phyloP scores from a whole-genome alignment of 1,140 invertebrate species.

The Spodoptera litura region DNA sequence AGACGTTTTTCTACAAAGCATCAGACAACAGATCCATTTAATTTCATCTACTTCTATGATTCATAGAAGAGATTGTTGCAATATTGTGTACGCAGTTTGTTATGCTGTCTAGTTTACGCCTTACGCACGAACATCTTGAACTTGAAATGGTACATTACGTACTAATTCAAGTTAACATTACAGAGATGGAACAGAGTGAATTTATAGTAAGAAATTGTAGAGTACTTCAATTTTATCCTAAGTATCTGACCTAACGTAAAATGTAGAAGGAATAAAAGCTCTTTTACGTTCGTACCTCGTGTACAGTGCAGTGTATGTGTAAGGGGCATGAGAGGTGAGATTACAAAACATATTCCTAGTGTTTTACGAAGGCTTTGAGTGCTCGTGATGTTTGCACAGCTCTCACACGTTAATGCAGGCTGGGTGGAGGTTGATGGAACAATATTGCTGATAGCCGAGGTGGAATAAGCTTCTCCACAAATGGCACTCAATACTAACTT shows the following conservation, averaged over 20 bases:
- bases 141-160: not conserved
- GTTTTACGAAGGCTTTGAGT: slow-evolving; percentile 25
- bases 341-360: slow-evolving; percentile 35
- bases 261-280: not conserved
- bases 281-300: not conserved
- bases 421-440: slow-evolving; percentile 30
- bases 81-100: no score
- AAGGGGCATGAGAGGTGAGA: not conserved
- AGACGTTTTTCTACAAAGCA: not conserved
- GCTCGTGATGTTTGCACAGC: slow-evolving; percentile 35
- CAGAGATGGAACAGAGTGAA: not conserved
- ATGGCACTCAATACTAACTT: not conserved
- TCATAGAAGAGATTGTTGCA: no score
- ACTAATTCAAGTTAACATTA: not conserved
- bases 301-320: not conserved
- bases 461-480: not conserved
- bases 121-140: no score
- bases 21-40: not conserved
- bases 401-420: slow-evolving; percentile 37
- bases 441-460: not conserved
- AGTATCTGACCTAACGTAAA: not conserved
- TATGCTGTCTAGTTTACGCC: no score
- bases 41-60: not conserved
- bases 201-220: not conserved
- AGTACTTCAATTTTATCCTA: not conserved